Conservation (phyloP, 2,113 vertebrate genomes). For the Melanerpes aurifrons region DNA sequence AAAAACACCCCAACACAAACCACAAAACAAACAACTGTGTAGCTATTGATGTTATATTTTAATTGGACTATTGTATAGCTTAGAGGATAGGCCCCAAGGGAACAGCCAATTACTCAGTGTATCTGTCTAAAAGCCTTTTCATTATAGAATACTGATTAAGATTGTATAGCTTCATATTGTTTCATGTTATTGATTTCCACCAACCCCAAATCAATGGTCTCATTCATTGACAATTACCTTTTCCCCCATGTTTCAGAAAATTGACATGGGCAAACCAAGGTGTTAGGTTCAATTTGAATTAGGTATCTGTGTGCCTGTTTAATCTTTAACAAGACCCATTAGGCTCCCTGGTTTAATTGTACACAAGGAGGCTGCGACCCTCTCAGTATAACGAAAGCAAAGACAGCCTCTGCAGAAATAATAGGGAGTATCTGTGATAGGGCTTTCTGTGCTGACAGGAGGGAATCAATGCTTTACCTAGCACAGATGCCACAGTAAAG, state of each 20-base stretch:
- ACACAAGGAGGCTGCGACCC: conserved; percentile 19
- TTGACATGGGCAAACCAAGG: conserved; percentile 57
- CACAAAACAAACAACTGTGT: conserved; percentile 54
- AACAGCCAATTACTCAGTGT: conserved; percentile 74
- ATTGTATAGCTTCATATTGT: conserved; percentile 70
- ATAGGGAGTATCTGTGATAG: conserved; percentile 4
- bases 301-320: conserved; percentile 61
- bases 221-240: conserved; percentile 82
- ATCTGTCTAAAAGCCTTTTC: conserved; percentile 66
- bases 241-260: conserved; percentile 74
- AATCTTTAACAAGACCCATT: conserved; percentile 70
- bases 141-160: conserved; percentile 70
- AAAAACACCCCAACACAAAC: not conserved
- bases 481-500: not conserved
- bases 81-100: conserved; percentile 60
- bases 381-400: not conserved
- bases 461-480: conserved; percentile 35
- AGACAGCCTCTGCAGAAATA: conserved; percentile 30
- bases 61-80: conserved; percentile 72
- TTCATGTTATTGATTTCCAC: conserved; percentile 75
- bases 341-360: conserved; percentile 60
- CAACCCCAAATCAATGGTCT: conserved; percentile 62
- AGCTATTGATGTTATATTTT: conserved; percentile 70
- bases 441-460: not conserved
- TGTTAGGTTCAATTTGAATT: conserved; percentile 73